Percentiles rank a stretch among this genome's conserved stretches.
phyloP scores from a whole-genome alignment of 2,797 vertebrate genomes.

The Hafferia zeledoni region DNA sequence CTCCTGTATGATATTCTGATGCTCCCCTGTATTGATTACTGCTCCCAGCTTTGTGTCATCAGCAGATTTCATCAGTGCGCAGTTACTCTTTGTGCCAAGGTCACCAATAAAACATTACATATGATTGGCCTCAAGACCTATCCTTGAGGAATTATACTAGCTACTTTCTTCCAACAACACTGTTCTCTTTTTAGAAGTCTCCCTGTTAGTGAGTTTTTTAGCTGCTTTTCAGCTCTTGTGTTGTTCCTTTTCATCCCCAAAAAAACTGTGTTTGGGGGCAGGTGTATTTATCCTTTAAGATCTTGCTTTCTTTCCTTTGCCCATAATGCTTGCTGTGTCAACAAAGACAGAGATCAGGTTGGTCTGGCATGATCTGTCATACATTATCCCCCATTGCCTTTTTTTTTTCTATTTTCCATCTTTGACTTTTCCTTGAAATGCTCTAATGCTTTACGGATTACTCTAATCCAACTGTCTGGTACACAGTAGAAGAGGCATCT shows the following conservation, averaged over 20 bases:
- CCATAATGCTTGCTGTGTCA: background rate
- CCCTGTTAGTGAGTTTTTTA: background rate
- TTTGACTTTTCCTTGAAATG: background rate
- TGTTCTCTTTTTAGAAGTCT: background rate
- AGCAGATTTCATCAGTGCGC: slow-evolving; percentile 37
- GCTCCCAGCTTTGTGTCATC: slow-evolving; percentile 10
- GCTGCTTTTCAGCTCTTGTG: background rate
- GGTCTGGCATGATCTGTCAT: background rate
- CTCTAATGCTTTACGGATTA: background rate
- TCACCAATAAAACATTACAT: slow-evolving; percentile 10
- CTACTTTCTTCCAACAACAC: background rate
- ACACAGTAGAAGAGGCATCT: background rate
- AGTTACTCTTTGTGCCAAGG: slow-evolving; percentile 6
- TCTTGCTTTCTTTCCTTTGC: background rate
- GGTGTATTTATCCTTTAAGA: background rate
- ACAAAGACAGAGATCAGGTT: background rate
- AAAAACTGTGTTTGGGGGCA: background rate
- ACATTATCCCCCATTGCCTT: background rate
- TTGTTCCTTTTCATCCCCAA: background rate
- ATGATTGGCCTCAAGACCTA: slow-evolving; percentile 10
- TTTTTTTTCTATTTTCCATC: background rate
- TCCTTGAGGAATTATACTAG: background rate
- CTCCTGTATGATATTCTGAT: background rate
- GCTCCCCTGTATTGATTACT: slow-evolving; percentile 33
- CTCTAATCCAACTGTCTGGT: background rate